These are phyloP conservation scores for Coregonus ussuriensis DNA, from an alignment of 2,797 vertebrate genomes.

Conservation along the genomic window DNA sequence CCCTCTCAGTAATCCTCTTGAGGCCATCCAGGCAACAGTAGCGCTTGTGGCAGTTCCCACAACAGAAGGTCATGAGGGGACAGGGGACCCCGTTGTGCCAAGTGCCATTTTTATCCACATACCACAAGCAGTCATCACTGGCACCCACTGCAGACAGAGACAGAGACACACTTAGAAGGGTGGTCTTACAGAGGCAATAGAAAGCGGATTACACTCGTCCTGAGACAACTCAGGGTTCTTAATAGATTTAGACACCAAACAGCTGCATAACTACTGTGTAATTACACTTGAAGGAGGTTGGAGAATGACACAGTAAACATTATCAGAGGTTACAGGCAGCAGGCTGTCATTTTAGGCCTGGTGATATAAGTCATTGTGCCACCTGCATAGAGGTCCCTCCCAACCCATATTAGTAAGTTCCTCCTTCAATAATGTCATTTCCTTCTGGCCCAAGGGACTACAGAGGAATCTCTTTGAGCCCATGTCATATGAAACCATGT, in stretches of 20 bases:
- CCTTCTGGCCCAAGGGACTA: conserved; percentile 16
- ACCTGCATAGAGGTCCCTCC: too few species aligned
- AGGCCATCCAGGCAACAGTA: conserved; percentile 86
- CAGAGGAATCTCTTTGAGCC: not conserved
- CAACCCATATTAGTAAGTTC: too few species aligned
- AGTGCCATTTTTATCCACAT: conserved; percentile 86
- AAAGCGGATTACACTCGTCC: not conserved
- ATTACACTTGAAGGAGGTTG: too few species aligned
- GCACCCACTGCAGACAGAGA: conserved; percentile 69
- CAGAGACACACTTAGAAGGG: not conserved
- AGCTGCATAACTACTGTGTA: too few species aligned
- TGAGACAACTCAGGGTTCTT: too few species aligned
- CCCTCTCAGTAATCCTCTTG: conserved; percentile 86
- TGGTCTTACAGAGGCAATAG: not conserved
- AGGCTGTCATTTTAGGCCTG: too few species aligned
- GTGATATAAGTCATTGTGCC: not conserved
- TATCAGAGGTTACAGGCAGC: too few species aligned
- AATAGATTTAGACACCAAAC: too few species aligned
- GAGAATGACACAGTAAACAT: too few species aligned
- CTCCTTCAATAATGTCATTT: not conserved
- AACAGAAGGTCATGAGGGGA: conserved; percentile 85
- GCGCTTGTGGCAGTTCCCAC: conserved; percentile 87
- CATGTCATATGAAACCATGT: not conserved
- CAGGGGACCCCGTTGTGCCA: conserved; percentile 89
- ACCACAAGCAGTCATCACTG: conserved; percentile 86